These are phyloP conservation scores for Trogon melanurus DNA, from an alignment of 2,113 vertebrate genomes.

Conservation along the genomic window DNA sequence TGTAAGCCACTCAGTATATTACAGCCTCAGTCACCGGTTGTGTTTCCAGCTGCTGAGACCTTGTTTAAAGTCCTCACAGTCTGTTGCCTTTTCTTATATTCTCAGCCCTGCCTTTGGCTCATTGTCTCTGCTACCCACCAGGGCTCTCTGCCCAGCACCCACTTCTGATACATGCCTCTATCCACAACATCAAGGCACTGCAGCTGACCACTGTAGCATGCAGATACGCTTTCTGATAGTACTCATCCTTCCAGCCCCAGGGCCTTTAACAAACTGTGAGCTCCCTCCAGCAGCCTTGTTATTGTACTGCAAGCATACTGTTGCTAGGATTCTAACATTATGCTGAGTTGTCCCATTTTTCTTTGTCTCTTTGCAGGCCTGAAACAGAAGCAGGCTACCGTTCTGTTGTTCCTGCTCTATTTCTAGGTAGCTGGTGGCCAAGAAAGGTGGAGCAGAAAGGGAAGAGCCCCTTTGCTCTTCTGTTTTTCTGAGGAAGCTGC, in stretches of 20 bases:
- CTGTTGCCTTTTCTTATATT: not conserved
- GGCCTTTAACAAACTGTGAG: not conserved
- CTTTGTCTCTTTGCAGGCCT: not conserved
- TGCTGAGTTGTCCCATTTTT: not conserved
- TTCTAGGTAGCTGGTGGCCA: not conserved
- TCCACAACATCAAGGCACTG: not conserved
- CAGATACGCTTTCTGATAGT: not conserved
- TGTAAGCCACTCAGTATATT: not conserved
- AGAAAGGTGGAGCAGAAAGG: not conserved
- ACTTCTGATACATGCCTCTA: not conserved
- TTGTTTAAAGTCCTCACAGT: not conserved
- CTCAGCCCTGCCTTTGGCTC: not conserved
- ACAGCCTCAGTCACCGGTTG: not conserved
- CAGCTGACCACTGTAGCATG: not conserved
- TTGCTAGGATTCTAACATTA: not conserved
- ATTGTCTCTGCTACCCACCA: accelerated
- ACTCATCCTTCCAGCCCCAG: not conserved
- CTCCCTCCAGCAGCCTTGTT: constrained; percentile 37
- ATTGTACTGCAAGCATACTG: not conserved
- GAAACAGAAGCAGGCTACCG: not conserved
- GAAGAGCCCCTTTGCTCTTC: not conserved
- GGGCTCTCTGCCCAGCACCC: not conserved
- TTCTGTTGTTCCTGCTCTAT: not conserved
- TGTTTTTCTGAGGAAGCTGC: not conserved
- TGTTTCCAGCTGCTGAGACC: not conserved